A percentile compares a stretch with the other conserved stretches of the same genome.
Evolutionary conservation across 2,113 vertebrate species (phyloP).

Genomic region (Pica pica): DNA sequence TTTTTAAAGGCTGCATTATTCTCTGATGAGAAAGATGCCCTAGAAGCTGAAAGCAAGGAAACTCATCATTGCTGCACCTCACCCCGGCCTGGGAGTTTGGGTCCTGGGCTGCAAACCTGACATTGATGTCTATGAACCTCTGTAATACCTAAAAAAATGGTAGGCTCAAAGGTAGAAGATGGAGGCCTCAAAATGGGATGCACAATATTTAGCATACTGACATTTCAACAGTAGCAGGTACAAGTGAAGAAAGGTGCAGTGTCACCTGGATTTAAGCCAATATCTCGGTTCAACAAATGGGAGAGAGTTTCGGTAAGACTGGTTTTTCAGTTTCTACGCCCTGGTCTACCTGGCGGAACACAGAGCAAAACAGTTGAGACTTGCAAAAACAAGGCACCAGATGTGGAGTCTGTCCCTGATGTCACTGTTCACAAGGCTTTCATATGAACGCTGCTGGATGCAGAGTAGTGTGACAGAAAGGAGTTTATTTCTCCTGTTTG

Average conservation of each 20-base stretch:
- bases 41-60: neutral
- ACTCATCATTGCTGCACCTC: neutral
- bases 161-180: no score
- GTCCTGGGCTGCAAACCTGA: neutral
- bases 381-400: neutral
- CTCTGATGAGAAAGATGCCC: neutral
- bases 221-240: neutral
- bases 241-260: neutral
- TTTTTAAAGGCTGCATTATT: neutral
- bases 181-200: neutral
- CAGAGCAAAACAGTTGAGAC: neutral
- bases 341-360: neutral
- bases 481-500: neutral
- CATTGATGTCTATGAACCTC: neutral
- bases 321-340: neutral
- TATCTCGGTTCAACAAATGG: neutral
- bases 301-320: neutral
- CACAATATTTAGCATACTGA: neutral
- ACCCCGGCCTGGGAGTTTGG: neutral
- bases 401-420: neutral
- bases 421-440: neutral
- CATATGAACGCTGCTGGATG: accelerated
- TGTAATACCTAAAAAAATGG: neutral
- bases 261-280: neutral
- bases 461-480: neutral